Conservation (phyloP, 2,797 vertebrate genomes). For the Pangasius larnaudii region DNA sequence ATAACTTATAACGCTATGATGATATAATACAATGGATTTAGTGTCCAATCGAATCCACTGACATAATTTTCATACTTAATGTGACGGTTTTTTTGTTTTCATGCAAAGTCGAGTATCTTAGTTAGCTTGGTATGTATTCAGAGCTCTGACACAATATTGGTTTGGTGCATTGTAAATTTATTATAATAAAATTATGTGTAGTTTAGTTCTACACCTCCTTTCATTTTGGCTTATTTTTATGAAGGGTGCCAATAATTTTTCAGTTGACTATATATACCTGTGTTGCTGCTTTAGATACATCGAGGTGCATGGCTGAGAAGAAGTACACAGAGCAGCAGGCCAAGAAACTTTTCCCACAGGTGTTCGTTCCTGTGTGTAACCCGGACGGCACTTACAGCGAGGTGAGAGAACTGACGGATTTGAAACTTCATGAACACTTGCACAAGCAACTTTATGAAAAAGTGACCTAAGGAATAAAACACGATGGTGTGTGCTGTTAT, state of each 20-base stretch:
- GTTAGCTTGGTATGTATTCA: neutral
- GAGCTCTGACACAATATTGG: neutral
- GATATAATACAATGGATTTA: neutral
- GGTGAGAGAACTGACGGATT: conserved; percentile 70
- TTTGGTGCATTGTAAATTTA: neutral
- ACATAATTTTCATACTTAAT: neutral
- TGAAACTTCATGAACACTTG: neutral
- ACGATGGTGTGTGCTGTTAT: neutral
- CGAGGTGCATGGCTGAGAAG: conserved; percentile 95
- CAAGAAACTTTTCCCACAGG: conserved; percentile 92
- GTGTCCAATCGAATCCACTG: neutral
- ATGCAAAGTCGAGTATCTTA: neutral
- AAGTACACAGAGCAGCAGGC: conserved; percentile 98
- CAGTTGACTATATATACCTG: neutral
- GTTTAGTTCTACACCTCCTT: neutral
- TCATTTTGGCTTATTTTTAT: neutral
- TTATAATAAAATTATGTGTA: neutral
- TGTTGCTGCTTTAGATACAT: conserved; percentile 81
- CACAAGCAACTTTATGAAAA: neutral
- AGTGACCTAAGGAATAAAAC: neutral
- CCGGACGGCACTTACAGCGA: conserved; percentile 95
- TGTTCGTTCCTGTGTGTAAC: conserved; percentile 95
- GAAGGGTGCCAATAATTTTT: neutral
- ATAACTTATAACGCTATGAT: neutral
- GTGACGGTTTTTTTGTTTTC: neutral